These are phyloP conservation scores for Larimichthys polyactis DNA, from an alignment of 2,113 vertebrate genomes.

Conservation along the genomic window DNA sequence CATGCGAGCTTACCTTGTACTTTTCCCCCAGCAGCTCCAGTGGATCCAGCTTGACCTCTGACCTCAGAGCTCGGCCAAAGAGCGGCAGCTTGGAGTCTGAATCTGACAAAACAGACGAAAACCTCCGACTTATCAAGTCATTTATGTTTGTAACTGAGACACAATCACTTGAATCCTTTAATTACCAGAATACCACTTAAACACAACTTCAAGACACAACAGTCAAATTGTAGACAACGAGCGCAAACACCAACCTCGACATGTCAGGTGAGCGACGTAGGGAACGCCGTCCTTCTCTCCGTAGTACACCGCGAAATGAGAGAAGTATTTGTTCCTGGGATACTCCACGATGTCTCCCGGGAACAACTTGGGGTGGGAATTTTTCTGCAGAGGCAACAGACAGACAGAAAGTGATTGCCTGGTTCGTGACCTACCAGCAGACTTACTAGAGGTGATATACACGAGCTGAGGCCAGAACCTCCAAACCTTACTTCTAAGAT, in stretches of 20 bases:
- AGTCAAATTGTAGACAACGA: no score
- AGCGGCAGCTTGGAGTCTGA: slow-evolving; percentile 79
- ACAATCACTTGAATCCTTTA: no score
- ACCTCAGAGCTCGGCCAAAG: slow-evolving; percentile 83
- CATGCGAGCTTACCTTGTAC: slow-evolving; percentile 68
- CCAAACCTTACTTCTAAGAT: no score
- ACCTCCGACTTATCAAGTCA: no score
- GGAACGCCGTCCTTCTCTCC: slow-evolving; percentile 84
- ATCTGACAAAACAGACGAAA: slow-evolving; percentile 63
- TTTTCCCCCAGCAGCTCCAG: slow-evolving; percentile 79
- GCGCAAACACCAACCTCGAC: slow-evolving; percentile 69
- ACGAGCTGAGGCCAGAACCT: no score
- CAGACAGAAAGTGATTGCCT: background rate
- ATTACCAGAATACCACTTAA: no score
- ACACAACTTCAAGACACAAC: no score
- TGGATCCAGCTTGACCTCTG: slow-evolving; percentile 83
- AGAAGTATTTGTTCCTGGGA: slow-evolving; percentile 84
- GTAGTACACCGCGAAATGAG: slow-evolving; percentile 84
- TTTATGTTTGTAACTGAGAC: no score
- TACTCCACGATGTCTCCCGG: slow-evolving; percentile 86
- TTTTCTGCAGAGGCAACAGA: slow-evolving; percentile 55
- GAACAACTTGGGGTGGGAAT: slow-evolving; percentile 72
- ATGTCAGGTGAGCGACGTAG: slow-evolving; percentile 85
- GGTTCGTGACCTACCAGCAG: no score
- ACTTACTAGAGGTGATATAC: no score